phyloP scores from a whole-genome alignment of 2,113 vertebrate genomes.

The Megaceryle maxima region DNA sequence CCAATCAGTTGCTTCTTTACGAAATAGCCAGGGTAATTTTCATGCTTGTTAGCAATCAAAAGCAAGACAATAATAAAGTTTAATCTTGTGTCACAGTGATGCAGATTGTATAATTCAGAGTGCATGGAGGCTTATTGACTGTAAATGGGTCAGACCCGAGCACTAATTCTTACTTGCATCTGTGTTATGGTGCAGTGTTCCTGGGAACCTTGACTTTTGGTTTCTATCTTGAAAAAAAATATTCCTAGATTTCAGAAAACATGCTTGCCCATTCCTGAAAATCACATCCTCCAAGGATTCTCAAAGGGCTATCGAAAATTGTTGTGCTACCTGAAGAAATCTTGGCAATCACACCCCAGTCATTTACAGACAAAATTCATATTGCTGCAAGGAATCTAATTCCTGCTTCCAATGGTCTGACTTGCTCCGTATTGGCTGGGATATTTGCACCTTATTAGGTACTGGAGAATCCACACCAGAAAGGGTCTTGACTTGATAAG shows the following conservation, averaged over 20 bases:
- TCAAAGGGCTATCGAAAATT: background rate
- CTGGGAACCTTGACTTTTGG: background rate
- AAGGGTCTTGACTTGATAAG: background rate
- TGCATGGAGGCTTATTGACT: background rate
- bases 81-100: background rate
- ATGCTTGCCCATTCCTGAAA: background rate
- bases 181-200: background rate
- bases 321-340: background rate
- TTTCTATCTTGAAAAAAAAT: background rate
- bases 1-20: background rate
- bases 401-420: background rate
- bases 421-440: background rate
- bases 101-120: background rate
- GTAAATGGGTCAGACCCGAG: background rate
- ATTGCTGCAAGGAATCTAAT: background rate
- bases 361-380: background rate
- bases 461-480: background rate
- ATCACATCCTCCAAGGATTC: background rate
- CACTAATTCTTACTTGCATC: background rate
- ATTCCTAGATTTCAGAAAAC: background rate
- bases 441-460: background rate
- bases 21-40: background rate
- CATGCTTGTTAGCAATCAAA: background rate
- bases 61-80: conserved; percentile 2
- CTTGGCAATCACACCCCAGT: background rate